Base-by-base conservation (phyloP, 2,888 invertebrate genomes). In the Sylvicola cinctus region DNA sequence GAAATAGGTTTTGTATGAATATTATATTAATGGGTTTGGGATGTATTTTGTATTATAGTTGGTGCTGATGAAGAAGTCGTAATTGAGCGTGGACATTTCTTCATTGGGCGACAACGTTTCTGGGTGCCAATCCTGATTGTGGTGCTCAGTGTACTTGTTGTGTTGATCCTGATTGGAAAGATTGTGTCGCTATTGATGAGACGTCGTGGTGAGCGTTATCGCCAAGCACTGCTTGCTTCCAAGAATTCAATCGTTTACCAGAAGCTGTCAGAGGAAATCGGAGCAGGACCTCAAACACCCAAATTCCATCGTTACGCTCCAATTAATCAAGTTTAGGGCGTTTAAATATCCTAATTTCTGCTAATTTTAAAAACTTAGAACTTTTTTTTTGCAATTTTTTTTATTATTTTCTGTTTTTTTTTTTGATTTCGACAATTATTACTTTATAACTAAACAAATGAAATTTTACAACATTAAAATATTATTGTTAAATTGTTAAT, bases 211-310 rank as follows among this genome's bases (percentile, higher is more conserved):
- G 58, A 59, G 42, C 60, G 68, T 40, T 58, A 57, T 39, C 54
- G 54, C 35, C 56, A 57, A 52, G 58, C 58, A 8, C 40, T 58
- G 26, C 36, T 58, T 39, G 55, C 55, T 36, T 50, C 55, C 4
- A 58, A 57, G 44, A 58, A 60, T 40, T 55, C 57, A 23, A 64
- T 79, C 38, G 75, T 81, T 14, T 81, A 80, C 56, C 75, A 76
- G 48, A 78, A 77, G 42, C 59, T 81, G 35, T 76, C 78, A 10
- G 80, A 80, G 52, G 80, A 81, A 44, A 67, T 78, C 42, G 63
- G 66, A 10, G 64, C 66, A 10, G 71, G 72, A 32, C 70, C 73
- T 4, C 61, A 68, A 48, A 70, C 74, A 46, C 76, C 78, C 32
- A 77, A 70, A 51, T 60, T 71, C 39, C 71, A 63, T 56, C 69